Evolutionary conservation across 1,140 invertebrate species (phyloP).

Genomic region (Contarinia nasturtii): DNA sequence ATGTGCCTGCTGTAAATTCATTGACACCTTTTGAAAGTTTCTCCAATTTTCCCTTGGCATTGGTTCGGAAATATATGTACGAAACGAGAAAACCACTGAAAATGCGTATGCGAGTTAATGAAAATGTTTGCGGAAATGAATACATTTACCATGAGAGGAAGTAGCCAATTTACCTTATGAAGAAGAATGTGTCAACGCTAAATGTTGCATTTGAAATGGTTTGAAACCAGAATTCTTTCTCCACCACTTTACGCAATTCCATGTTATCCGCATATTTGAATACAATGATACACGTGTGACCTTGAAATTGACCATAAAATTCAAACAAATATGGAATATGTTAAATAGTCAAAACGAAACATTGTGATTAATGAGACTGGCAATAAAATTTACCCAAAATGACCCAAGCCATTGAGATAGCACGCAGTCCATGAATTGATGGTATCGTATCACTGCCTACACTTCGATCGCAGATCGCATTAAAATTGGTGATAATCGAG

Average conservation of each 20-base stretch:
- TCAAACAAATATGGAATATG: neutral
- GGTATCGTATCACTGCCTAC: slow-evolving; percentile 65
- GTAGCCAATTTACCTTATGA: slow-evolving; percentile 40
- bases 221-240: slow-evolving; percentile 64
- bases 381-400: slow-evolving; percentile 36
- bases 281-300: slow-evolving; percentile 67
- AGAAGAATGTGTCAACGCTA: slow-evolving; percentile 85
- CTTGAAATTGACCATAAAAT: neutral
- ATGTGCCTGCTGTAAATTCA: slow-evolving; percentile 42
- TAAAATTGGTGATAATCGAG: slow-evolving; percentile 51
- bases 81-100: slow-evolving; percentile 57
- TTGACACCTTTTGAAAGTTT: slow-evolving; percentile 46
- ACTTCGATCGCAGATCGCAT: slow-evolving; percentile 53
- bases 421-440: slow-evolving; percentile 60
- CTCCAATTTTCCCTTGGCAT: slow-evolving; percentile 58
- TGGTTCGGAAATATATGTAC: slow-evolving; percentile 66
- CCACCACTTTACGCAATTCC: slow-evolving; percentile 52
- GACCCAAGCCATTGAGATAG: slow-evolving; percentile 82
- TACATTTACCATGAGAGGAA: too few relatives aligned
- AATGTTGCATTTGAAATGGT: slow-evolving; percentile 71
- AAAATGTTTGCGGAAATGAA: too few relatives aligned
- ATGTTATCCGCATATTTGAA: slow-evolving; percentile 77
- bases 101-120: too few relatives aligned
- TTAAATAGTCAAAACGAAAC: neutral
- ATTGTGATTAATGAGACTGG: neutral